phyloP scores from a whole-genome alignment of 2,113 vertebrate genomes.

The Felis chaus region DNA sequence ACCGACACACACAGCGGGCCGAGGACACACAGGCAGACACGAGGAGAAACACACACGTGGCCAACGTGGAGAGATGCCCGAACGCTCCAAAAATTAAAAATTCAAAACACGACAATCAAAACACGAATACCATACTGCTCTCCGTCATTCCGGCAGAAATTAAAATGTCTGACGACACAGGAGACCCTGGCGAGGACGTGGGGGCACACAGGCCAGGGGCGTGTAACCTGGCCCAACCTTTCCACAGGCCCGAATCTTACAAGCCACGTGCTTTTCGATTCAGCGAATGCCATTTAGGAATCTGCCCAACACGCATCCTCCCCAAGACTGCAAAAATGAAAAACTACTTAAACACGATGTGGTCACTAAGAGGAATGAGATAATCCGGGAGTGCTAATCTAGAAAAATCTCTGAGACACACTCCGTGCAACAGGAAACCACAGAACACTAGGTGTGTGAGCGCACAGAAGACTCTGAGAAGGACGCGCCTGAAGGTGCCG shows the following conservation, averaged over 20 bases:
- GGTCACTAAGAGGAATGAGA: not conserved
- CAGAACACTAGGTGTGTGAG: rapidly evolving
- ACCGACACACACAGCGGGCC: too few relatives aligned
- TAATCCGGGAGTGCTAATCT: too few relatives aligned
- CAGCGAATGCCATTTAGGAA: not conserved
- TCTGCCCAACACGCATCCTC: not conserved
- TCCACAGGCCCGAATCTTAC: too few relatives aligned
- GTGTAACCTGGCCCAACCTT: rapidly evolving
- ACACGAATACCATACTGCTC: not conserved
- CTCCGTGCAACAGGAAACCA: rapidly evolving
- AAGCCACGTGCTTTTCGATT: not conserved
- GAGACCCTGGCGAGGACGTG: rapidly evolving
- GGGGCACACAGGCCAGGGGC: not conserved
- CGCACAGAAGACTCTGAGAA: too few relatives aligned
- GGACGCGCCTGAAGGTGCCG: rapidly evolving
- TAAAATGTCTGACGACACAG: not conserved
- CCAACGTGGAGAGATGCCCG: rapidly evolving
- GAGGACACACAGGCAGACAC: not conserved
- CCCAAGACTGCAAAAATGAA: not conserved
- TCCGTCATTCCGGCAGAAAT: not conserved
- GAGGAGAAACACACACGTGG: not conserved
- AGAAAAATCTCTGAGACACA: not conserved
- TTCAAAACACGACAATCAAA: not conserved
- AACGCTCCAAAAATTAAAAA: not conserved
- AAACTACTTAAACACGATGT: not conserved